Percentiles rank a stretch among this genome's conserved stretches.
phyloP scores from a whole-genome alignment of 2,113 vertebrate species.

The Furnarius figulus region DNA sequence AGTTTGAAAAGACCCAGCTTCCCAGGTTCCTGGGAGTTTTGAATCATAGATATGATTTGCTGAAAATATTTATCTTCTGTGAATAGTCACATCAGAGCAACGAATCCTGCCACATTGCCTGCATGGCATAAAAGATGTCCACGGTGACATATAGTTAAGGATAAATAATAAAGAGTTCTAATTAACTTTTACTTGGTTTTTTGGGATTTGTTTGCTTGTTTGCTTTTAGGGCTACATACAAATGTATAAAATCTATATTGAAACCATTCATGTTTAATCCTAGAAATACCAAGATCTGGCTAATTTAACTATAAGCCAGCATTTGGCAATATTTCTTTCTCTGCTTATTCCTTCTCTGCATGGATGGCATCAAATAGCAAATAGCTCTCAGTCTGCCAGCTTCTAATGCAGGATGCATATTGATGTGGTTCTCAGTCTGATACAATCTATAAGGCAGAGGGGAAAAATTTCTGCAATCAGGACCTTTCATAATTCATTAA shows the following conservation, averaged over 20 bases:
- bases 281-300: not conserved
- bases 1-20: not conserved
- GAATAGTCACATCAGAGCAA: not conserved
- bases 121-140: not conserved
- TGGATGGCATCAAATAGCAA: not conserved
- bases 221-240: not conserved
- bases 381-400: not conserved
- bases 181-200: not conserved
- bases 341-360: not conserved
- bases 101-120: not conserved
- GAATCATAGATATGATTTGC: not conserved
- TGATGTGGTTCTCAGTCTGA: not conserved
- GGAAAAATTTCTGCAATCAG: not conserved
- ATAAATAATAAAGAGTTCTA: not conserved
- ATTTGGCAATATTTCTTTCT: not conserved
- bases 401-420: not conserved
- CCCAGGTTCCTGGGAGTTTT: not conserved
- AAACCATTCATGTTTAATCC: not conserved
- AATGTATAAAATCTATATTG: not conserved
- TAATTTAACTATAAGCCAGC: not conserved
- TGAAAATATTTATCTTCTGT: not conserved
- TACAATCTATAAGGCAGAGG: not conserved
- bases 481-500: not conserved
- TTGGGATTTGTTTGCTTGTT: not conserved
- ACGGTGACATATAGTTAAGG: not conserved